Percentiles rank a stretch among this genome's conserved stretches.
Evolutionary conservation across 2,113 vertebrate species (phyloP).

Genomic region (Halichoerus grypus): DNA sequence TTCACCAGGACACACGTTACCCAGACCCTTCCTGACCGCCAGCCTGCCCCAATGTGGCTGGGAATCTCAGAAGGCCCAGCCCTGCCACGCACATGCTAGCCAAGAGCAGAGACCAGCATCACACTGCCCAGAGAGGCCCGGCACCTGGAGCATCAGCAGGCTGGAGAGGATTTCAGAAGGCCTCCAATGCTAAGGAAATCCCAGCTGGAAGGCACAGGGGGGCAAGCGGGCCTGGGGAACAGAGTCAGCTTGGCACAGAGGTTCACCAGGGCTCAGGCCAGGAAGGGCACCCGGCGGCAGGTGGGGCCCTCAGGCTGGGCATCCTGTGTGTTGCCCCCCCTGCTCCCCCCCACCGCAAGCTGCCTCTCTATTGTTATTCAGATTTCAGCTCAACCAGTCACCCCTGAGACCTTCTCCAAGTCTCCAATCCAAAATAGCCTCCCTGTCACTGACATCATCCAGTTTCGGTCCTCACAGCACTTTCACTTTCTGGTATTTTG

Average conservation of each 20-base stretch:
- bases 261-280: not conserved
- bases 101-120: not conserved
- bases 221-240: not conserved
- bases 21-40: not conserved
- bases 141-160: not conserved
- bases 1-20: not conserved
- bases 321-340: not conserved
- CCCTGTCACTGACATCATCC: not conserved
- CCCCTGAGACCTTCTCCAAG: not conserved
- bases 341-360: not conserved
- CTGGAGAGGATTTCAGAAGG: not conserved
- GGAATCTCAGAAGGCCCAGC: not conserved
- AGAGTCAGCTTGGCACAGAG: not conserved
- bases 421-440: not conserved
- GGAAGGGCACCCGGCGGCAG: not conserved
- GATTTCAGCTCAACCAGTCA: not conserved
- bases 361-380: not conserved
- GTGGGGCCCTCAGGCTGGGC: not conserved
- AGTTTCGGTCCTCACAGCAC: not conserved
- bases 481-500: not conserved
- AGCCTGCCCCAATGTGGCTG: not conserved
- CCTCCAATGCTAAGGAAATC: not conserved
- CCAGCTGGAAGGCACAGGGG: not conserved
- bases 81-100: not conserved
- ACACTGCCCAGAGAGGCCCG: conserved; percentile 32